phyloP scores from a whole-genome alignment of 1,140 invertebrate genomes.

The Stegodyphus dumicola region DNA sequence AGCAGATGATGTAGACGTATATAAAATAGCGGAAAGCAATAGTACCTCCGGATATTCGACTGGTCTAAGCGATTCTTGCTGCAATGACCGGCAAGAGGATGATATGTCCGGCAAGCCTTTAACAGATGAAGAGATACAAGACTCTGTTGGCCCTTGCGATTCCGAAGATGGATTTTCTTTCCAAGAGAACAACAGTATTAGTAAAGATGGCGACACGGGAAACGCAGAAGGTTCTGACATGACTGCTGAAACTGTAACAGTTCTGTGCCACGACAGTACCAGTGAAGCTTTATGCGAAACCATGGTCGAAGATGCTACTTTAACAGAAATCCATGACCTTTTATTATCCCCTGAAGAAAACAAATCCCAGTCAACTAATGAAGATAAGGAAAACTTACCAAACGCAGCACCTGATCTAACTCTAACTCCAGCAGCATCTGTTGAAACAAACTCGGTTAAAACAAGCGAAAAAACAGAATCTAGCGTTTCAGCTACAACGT shows the following conservation, averaged over 20 bases:
- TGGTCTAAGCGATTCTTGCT: conserved; percentile 52
- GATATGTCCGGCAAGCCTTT: conserved; percentile 40
- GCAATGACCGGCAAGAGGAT: conserved; percentile 37
- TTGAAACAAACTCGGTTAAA: background rate
- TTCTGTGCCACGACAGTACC: conserved; percentile 24
- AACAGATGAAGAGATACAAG: conserved; percentile 39
- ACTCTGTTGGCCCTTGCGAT: conserved; percentile 29
- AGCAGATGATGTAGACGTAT: conserved; percentile 32
- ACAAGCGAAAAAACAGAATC: background rate
- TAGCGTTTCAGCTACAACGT: background rate
- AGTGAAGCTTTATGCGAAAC: conserved; percentile 52
- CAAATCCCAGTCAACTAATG: background rate
- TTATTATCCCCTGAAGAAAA: conserved; percentile 43
- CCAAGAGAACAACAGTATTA: conserved; percentile 33
- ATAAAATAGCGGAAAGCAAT: conserved; percentile 44
- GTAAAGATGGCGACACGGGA: conserved; percentile 21
- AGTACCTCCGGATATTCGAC: conserved; percentile 52
- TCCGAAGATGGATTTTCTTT: conserved; percentile 53
- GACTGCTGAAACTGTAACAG: conserved; percentile 23
- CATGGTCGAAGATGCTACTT: conserved; percentile 51
- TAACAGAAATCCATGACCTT: conserved; percentile 42
- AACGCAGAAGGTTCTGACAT: conserved; percentile 25
- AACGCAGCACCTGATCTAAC: background rate
- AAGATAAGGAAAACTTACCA: background rate
- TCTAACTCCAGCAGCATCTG: background rate